These are phyloP conservation scores for Philhelius pedissequus DNA, from an alignment of 2,888 invertebrate genomes.

Conservation along the genomic window DNA sequence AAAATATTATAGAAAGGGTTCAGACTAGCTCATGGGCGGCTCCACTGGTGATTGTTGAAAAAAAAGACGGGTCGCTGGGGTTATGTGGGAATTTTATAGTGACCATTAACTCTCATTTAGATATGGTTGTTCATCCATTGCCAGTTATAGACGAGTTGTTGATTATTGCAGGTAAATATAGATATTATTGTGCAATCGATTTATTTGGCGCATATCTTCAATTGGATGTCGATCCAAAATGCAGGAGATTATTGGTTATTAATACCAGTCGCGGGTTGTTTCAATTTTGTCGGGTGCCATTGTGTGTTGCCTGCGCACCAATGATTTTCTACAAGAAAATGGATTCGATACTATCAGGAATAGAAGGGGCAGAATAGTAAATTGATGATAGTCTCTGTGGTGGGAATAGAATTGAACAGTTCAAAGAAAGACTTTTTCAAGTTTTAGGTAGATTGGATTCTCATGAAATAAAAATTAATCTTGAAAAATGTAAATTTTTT, in stretches of 20 bases:
- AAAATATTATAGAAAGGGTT: constrained; percentile 11
- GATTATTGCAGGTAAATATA: background rate
- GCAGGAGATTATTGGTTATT: constrained; percentile 15
- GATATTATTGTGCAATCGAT: constrained; percentile 38
- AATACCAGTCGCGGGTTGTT: constrained; percentile 37
- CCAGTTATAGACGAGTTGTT: constrained; percentile 22
- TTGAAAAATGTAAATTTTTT: constrained; percentile 14
- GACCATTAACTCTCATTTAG: constrained; percentile 27
- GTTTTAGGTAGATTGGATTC: background rate
- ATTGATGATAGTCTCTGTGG: too few species aligned
- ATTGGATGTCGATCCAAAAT: too few species aligned
- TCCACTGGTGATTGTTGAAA: constrained; percentile 9
- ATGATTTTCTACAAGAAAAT: too few species aligned
- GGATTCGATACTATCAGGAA: too few species aligned
- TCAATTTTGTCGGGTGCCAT: constrained; percentile 32
- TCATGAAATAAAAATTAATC: constrained; percentile 15
- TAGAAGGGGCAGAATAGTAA: too few species aligned
- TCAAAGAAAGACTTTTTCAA: background rate
- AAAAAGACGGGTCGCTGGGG: constrained; percentile 27
- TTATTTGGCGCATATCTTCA: too few species aligned
- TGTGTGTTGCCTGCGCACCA: too few species aligned
- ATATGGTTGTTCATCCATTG: constrained; percentile 35
- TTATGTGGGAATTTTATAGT: constrained; percentile 45
- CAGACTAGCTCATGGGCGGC: constrained; percentile 14
- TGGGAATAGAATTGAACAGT: background rate